Evolutionary conservation across 2,797 vertebrate genomes (phyloP), one percentile per base, ranked within the genome.

Genomic region (Sarcophilus harrisii): DNA sequence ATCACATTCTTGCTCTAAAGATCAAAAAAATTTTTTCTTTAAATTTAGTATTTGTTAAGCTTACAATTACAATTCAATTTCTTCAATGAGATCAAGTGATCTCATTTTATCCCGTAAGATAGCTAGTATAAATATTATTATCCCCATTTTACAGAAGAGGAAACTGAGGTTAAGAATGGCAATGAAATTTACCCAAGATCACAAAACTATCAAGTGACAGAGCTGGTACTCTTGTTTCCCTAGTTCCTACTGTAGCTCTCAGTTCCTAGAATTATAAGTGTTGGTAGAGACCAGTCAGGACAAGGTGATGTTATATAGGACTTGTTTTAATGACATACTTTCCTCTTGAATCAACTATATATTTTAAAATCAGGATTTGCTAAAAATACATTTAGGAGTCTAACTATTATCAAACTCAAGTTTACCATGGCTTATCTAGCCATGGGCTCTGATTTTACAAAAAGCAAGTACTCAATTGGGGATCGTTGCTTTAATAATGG

Each of bases 351-450:
- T 45, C 45, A 38, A 81, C 66, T 24, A 87, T 11, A 27, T 38
- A 87, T 87, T 73, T 87, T 45, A 45, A 87, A 27, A 45, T 27
- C 73, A 87, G 38, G 24, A 49, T 87, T 49, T 45, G 21, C 38
- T 45, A 45, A 81, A 81, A 27, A 81, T 81, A 81, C 0, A 11
- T 21, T 21, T 87, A 45, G 73, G 9, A 87, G 38, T 45, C 8
- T 49, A 45, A 45, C 38, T 81, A 81, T 2, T 38, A 32, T 81
- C n/a, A 81, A 38, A 45, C 38, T 81, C 21, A 45, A 45, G 73
- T 32, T 73, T 38, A 38, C 95, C 91, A n/a, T 18, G 89, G 60
- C 91, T 73, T 96, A 95, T 55, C 10, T 55, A 96, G 92, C 66
- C 32, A 94, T 0, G 13, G 55, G 14, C 49, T 94, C 57, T 90